Evolutionary conservation across 2,797 vertebrate genomes (phyloP), one percentile per base, ranked within the genome.

Genomic region (Bucorvus abyssinicus): DNA sequence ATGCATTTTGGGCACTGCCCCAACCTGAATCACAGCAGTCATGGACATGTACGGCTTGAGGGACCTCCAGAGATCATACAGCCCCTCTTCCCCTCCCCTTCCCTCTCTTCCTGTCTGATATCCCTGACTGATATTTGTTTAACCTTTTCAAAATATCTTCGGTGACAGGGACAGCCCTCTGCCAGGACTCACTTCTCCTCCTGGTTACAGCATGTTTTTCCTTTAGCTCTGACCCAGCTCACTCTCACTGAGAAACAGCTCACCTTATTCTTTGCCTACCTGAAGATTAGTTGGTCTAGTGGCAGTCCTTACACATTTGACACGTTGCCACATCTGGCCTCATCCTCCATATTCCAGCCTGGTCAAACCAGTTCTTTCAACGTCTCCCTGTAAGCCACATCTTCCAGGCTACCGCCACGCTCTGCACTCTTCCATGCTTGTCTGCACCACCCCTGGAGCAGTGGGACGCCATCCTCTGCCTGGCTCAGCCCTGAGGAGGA

Each of bases 1-100:
- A 93, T 83, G 69, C 44, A 93, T 95, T 96, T 90, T 94, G 86
- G 94, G 94, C 91, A 83, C 93, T 87, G 71, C 18, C 90, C 87
- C 90, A 93, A 14, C 34, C 78, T 87, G 82, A 94, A 80, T 87
- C 78, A 87, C 68, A 55, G 90, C 74, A 74, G 90, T 30, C 0
- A 1, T 73, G 71, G 87, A 94, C 57, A 80, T 92, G 81, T 95
- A 92, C 3, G 38, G 92, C 65, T 92, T 1, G 9, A 92, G 84
- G 81, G 65, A 80, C 53, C 53, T 95, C 36, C 61, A 82, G 61
- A 69, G 76, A 78, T 82, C 23, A 44, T 74, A 49, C 64, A 92
- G n/a, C 32, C 38, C 20, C 56, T 70, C n/a, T 80, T 77, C 40
- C 59, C 84, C 85, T 77, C 84, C 86, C 80, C 36, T 73, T 86